Conservation (phyloP, 1,140 invertebrate genomes). For the Philaenus spumarius region DNA sequence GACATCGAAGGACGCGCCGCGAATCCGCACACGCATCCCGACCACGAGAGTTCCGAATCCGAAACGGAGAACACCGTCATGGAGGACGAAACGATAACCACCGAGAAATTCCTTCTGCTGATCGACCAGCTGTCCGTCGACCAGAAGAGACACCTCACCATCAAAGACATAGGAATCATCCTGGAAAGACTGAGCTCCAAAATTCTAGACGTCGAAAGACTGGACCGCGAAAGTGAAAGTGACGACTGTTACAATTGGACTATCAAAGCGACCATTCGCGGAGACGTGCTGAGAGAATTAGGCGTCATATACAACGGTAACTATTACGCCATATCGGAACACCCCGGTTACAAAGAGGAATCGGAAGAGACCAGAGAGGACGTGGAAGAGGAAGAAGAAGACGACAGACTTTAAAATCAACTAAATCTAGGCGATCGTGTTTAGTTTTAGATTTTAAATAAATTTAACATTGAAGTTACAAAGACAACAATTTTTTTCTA, state of each 20-base stretch:
- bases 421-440: slow-evolving; percentile 10
- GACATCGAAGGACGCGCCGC: slow-evolving; percentile 59
- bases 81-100: slow-evolving; percentile 80
- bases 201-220: slow-evolving; percentile 84
- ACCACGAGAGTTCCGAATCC: slow-evolving; percentile 81
- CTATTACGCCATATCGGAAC: slow-evolving; percentile 91
- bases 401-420: slow-evolving; percentile 33
- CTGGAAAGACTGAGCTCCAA: slow-evolving; percentile 85
- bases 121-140: slow-evolving; percentile 88
- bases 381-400: slow-evolving; percentile 63
- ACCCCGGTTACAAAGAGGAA: slow-evolving; percentile 84
- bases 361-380: slow-evolving; percentile 74
- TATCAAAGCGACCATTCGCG: slow-evolving; percentile 85
- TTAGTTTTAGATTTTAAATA: too few relatives aligned
- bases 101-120: slow-evolving; percentile 84
- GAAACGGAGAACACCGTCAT: slow-evolving; percentile 88
- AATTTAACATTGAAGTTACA: slow-evolving; percentile 7
- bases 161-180: slow-evolving; percentile 93
- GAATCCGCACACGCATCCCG: slow-evolving; percentile 35
- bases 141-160: slow-evolving; percentile 82
- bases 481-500: slow-evolving; percentile 3
- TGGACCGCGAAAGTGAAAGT: slow-evolving; percentile 83
- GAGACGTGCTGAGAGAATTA: slow-evolving; percentile 79
- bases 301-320: slow-evolving; percentile 93
- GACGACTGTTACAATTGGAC: slow-evolving; percentile 93